phyloP scores from a whole-genome alignment of 2,113 vertebrate genomes.

The Chrysemys picta region DNA sequence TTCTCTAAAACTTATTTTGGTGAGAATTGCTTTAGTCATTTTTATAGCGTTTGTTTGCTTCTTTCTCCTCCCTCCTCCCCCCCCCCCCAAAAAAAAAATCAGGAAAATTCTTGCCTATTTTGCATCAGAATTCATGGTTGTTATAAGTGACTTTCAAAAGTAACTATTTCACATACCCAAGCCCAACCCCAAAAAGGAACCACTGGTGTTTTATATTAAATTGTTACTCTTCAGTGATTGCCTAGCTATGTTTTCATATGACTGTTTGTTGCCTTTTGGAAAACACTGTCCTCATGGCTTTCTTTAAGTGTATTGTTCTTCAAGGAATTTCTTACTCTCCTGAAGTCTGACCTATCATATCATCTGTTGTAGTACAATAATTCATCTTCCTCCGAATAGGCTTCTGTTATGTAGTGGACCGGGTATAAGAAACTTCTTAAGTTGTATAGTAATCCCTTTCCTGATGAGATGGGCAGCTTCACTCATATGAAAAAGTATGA shows the following conservation, averaged over 20 bases:
- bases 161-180: neutral
- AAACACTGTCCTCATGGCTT: neutral
- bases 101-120: neutral
- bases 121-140: neutral
- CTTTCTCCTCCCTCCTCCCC: neutral
- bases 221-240: neutral
- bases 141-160: neutral
- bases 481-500: neutral
- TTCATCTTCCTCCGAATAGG: neutral
- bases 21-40: neutral
- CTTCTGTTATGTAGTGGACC: neutral
- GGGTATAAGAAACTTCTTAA: neutral
- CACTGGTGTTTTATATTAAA: neutral
- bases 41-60: neutral
- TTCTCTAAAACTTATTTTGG: neutral
- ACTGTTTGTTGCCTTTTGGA: neutral
- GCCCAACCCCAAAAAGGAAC: too few species aligned
- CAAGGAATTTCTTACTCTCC: neutral
- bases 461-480: conserved; percentile 1
- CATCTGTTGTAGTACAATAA: neutral
- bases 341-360: neutral
- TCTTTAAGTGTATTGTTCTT: neutral
- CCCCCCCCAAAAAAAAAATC: too few species aligned
- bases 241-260: neutral
- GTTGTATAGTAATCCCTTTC: neutral